phyloP scores from a whole-genome alignment of 1,140 invertebrate species.

The Venustaconcha ellipsiformis region DNA sequence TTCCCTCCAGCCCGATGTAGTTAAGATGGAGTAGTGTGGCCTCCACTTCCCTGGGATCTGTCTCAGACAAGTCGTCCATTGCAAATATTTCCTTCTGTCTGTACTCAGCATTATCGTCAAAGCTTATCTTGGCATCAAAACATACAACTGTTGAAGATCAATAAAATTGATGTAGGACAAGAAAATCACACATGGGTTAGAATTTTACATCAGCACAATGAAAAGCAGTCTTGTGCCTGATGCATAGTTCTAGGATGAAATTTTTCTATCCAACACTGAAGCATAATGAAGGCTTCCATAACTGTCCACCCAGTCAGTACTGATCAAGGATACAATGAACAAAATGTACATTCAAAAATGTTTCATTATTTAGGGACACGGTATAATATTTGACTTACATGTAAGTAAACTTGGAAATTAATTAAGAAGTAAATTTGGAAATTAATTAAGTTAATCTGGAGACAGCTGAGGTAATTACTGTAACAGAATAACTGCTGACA shows the following conservation, averaged over 20 bases:
- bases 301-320: neutral
- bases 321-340: too few relatives aligned
- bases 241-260: too few relatives aligned
- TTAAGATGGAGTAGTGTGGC: slow-evolving; percentile 92
- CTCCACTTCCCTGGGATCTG: slow-evolving; percentile 90
- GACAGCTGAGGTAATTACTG: neutral
- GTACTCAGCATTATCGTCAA: slow-evolving; percentile 98
- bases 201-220: too few relatives aligned
- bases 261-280: too few relatives aligned
- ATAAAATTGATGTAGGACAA: neutral
- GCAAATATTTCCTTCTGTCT: slow-evolving; percentile 82
- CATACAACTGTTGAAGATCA: slow-evolving; percentile 80
- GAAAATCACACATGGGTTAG: neutral
- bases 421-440: neutral
- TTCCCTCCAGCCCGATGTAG: slow-evolving; percentile 98
- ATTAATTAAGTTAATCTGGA: neutral
- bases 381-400: neutral
- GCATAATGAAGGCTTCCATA: neutral
- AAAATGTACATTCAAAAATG: neutral
- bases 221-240: neutral
- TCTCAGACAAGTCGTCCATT: slow-evolving; percentile 65
- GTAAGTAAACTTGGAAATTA: neutral
- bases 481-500: neutral
- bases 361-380: neutral
- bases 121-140: slow-evolving; percentile 98